A percentile compares a stretch with the other conserved stretches of the same genome.
These are phyloP conservation scores for Brachypodius melanocephalos DNA, from an alignment of 2,113 vertebrate species.

Conservation along the genomic window DNA sequence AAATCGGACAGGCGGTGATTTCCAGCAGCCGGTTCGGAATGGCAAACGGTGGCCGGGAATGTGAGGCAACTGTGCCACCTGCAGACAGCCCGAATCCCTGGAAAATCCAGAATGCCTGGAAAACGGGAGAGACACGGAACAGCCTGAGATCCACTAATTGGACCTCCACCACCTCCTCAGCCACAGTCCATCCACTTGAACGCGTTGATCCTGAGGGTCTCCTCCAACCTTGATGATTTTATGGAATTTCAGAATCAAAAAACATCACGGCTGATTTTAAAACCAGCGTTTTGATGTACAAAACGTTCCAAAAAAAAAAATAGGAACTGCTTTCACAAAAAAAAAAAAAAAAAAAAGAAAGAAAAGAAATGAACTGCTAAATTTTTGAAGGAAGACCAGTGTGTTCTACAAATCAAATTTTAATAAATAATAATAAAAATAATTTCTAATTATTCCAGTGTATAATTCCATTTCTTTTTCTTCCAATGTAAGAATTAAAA, in stretches of 20 bases:
- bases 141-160: fast-evolving
- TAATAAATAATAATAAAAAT: not conserved
- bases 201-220: fast-evolving
- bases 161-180: not conserved
- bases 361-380: fast-evolving
- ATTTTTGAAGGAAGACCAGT: not conserved
- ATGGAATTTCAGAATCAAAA: not conserved
- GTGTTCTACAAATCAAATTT: not conserved
- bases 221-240: not conserved
- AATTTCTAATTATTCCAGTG: not conserved
- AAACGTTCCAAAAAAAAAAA: not conserved
- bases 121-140: fast-evolving
- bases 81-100: not conserved
- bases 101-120: not conserved
- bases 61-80: constrained; percentile 3
- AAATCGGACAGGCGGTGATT: not conserved
- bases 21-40: not conserved
- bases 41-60: fast-evolving
- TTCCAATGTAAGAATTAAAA: fast-evolving
- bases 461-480: not conserved
- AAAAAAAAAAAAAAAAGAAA: too few species aligned
- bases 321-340: fast-evolving
- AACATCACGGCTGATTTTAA: not conserved
- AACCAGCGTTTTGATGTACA: fast-evolving
- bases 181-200: fast-evolving